Percentiles rank a stretch among this genome's conserved stretches.
Evolutionary conservation across 1,140 invertebrate species (phyloP).

Genomic region (Brachionus plicatilis): DNA sequence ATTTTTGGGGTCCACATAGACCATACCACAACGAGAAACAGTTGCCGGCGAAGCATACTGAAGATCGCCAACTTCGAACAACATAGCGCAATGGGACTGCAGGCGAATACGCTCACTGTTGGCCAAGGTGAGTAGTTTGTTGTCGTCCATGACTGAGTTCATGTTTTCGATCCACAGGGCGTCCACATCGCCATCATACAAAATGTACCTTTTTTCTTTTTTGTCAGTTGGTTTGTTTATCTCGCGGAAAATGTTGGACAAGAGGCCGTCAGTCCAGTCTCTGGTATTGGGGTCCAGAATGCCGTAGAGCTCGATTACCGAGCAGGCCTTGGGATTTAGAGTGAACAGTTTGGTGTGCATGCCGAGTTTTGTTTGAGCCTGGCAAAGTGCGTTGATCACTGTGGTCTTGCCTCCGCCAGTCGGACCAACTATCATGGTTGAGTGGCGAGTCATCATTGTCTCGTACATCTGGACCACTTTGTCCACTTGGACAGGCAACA

Average conservation of each 20-base stretch:
- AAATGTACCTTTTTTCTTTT: constrained; percentile 70
- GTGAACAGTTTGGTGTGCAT: constrained; percentile 69
- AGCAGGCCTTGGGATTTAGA: constrained; percentile 73
- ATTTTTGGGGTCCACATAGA: constrained; percentile 71
- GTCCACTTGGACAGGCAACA: constrained; percentile 74
- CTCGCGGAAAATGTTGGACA: constrained; percentile 81
- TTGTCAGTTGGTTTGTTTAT: constrained; percentile 70
- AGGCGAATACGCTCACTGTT: constrained; percentile 82
- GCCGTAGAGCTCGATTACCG: constrained; percentile 82
- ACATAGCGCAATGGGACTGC: constrained; percentile 70
- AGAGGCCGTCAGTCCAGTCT: constrained; percentile 84
- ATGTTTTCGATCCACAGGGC: constrained; percentile 89
- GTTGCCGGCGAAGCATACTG: constrained; percentile 61
- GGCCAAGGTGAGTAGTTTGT: constrained; percentile 76
- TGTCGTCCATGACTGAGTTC: constrained; percentile 94
- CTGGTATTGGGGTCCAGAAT: constrained; percentile 72
- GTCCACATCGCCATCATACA: constrained; percentile 88
- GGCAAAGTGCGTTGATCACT: constrained; percentile 71
- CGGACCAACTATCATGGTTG: constrained; percentile 81
- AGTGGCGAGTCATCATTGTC: constrained; percentile 85
- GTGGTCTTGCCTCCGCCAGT: constrained; percentile 83
- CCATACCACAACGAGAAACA: constrained; percentile 57
- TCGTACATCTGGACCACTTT: constrained; percentile 84
- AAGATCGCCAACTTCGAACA: constrained; percentile 83
- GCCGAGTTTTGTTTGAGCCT: constrained; percentile 69